phyloP scores from a whole-genome alignment of 2,797 vertebrate species.

The Hippoglossus hippoglossus region DNA sequence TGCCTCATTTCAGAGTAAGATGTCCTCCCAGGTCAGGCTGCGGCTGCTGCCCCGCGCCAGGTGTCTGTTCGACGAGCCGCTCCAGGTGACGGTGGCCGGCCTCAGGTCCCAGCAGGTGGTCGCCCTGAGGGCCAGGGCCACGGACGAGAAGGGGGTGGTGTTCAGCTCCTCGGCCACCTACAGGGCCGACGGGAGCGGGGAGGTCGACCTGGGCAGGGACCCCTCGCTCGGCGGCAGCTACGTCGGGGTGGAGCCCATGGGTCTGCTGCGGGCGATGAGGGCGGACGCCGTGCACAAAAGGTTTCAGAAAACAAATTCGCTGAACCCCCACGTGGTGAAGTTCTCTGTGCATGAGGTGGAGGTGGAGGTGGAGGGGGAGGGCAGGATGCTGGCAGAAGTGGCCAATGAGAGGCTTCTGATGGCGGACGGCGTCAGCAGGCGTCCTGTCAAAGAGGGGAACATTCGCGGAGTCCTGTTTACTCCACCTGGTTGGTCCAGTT shows the following conservation, averaged over 20 bases:
- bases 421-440: slow-evolving; percentile 45
- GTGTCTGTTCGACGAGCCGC: slow-evolving; percentile 72
- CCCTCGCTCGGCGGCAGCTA: slow-evolving; percentile 81
- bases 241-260: slow-evolving; percentile 83
- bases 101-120: slow-evolving; percentile 79
- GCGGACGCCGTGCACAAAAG: slow-evolving; percentile 40
- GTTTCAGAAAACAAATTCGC: slow-evolving; percentile 73
- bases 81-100: slow-evolving; percentile 77
- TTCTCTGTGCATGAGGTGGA: slow-evolving; percentile 71
- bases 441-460: slow-evolving; percentile 30
- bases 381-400: slow-evolving; percentile 39
- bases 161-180: slow-evolving; percentile 82
- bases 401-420: slow-evolving; percentile 65
- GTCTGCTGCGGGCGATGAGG: slow-evolving; percentile 84
- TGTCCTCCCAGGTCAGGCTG: slow-evolving; percentile 56
- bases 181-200: slow-evolving; percentile 71
- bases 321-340: slow-evolving; percentile 72
- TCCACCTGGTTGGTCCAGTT: slow-evolving; percentile 43
- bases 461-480: slow-evolving; percentile 62
- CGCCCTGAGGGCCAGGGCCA: slow-evolving; percentile 73
- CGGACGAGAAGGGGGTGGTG: slow-evolving; percentile 76
- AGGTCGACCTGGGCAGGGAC: slow-evolving; percentile 75
- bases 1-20: slow-evolving; percentile 16
- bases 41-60: slow-evolving; percentile 54
- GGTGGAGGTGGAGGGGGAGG: slow-evolving; percentile 4